Conservation (phyloP, 2,113 vertebrate genomes). For the Microtus pennsylvanicus region DNA sequence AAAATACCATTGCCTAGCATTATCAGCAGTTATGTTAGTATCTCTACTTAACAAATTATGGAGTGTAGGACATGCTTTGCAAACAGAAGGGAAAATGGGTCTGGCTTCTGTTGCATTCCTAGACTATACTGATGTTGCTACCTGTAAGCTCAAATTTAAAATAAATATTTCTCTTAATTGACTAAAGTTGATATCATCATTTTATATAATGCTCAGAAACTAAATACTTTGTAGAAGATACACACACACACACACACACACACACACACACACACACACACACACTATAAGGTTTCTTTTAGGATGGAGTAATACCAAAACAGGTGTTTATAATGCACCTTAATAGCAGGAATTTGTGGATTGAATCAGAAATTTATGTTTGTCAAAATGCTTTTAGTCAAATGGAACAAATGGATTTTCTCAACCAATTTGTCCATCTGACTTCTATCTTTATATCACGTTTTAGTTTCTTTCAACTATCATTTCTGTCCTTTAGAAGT, state of each 20-base stretch:
- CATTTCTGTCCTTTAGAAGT: neutral
- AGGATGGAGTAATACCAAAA: conserved; percentile 26
- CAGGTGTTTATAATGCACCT: conserved; percentile 61
- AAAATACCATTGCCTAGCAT: conserved; percentile 58
- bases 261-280: too few species aligned
- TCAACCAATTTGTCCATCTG: conserved; percentile 10
- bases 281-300: conserved; percentile 50
- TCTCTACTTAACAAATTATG: conserved; percentile 51
- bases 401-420: conserved; percentile 51
- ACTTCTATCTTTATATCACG: neutral
- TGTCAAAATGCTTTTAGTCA: conserved; percentile 65
- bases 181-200: conserved; percentile 55
- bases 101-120: conserved; percentile 23
- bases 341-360: conserved; percentile 58
- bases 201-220: conserved; percentile 38
- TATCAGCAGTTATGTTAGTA: conserved; percentile 30
- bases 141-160: conserved; percentile 41
- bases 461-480: conserved; percentile 31
- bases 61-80: conserved; percentile 29
- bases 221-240: conserved; percentile 26
- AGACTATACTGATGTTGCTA: conserved; percentile 10
- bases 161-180: conserved; percentile 38
- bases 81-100: conserved; percentile 6
- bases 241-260: too few species aligned
- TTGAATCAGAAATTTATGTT: conserved; percentile 56